Evolutionary conservation across 2,797 vertebrate genomes (phyloP).

Genomic region (Dicrostonyx torquatus): DNA sequence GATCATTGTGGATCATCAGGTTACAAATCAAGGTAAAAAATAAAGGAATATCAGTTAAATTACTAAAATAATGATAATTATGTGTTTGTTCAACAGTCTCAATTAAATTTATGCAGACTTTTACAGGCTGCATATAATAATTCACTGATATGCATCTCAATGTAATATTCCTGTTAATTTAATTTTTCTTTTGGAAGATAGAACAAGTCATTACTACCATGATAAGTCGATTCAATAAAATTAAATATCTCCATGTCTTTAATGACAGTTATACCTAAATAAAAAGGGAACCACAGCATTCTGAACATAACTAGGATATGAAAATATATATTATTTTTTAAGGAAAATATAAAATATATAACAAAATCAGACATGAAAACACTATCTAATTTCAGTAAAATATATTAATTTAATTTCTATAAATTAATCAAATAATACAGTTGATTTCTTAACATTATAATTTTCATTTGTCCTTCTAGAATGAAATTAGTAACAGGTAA

Average conservation of each 20-base stretch:
- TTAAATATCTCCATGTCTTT: constrained; percentile 72
- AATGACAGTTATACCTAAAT: constrained; percentile 73
- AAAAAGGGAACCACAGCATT: constrained; percentile 68
- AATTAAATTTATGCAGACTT: constrained; percentile 2
- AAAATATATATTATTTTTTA: constrained; percentile 53
- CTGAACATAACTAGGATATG: constrained; percentile 72
- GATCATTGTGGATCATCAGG: not conserved
- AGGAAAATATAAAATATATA: not conserved
- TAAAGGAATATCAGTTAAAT: not conserved
- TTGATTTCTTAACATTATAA: not conserved
- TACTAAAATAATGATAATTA: not conserved
- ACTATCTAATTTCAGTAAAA: not conserved
- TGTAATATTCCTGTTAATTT: constrained; percentile 30
- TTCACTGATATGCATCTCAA: not conserved
- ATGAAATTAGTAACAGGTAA: not conserved
- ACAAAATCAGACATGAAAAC: constrained; percentile 55
- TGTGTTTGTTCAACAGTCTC: not conserved
- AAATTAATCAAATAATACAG: constrained; percentile 51
- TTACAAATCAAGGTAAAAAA: constrained; percentile 11
- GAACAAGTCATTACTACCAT: constrained; percentile 71
- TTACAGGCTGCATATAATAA: not conserved
- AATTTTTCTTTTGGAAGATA: constrained; percentile 50
- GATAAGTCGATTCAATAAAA: constrained; percentile 74
- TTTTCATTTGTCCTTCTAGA: not conserved
- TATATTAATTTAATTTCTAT: constrained; percentile 53